A percentile compares a stretch with the other conserved stretches of the same genome.
These are phyloP conservation scores for Microcebus jonahi DNA, from an alignment of 2,113 vertebrate species.

Conservation along the genomic window DNA sequence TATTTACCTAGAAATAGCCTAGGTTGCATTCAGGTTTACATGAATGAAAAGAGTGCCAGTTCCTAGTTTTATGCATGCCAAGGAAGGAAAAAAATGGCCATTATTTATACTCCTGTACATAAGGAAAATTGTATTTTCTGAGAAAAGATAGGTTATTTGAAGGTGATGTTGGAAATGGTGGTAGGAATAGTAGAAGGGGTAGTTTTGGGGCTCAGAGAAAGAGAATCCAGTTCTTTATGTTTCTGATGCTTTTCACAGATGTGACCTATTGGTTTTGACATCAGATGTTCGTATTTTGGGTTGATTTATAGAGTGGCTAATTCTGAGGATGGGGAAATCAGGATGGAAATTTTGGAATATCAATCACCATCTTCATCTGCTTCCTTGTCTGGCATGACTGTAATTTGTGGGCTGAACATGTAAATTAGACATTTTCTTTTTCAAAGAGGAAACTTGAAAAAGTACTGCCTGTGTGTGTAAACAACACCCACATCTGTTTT, in stretches of 20 bases:
- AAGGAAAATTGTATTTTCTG: constrained; percentile 77
- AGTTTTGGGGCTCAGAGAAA: constrained; percentile 69
- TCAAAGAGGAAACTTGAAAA: constrained; percentile 55
- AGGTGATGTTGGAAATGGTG: constrained; percentile 58
- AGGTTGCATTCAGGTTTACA: constrained; percentile 62
- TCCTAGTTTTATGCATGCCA: constrained; percentile 66
- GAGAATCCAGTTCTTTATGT: constrained; percentile 68
- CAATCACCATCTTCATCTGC: constrained; percentile 76
- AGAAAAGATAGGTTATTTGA: constrained; percentile 75
- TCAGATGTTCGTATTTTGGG: constrained; percentile 74
- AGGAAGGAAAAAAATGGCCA: constrained; percentile 61
- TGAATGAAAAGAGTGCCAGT: constrained; percentile 36
- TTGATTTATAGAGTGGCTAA: constrained; percentile 82
- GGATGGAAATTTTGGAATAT: constrained; percentile 75
- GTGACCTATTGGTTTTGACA: constrained; percentile 76
- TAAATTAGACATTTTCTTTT: constrained; percentile 71
- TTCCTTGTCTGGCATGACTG: constrained; percentile 69
- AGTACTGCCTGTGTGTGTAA: constrained; percentile 1
- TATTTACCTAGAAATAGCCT: background rate
- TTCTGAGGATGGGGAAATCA: constrained; percentile 77
- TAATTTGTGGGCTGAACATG: constrained; percentile 68
- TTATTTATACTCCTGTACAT: constrained; percentile 31
- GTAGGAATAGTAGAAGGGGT: constrained; percentile 18
- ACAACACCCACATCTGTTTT: constrained; percentile 32
- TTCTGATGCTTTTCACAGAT: constrained; percentile 82